These are phyloP conservation scores for Acanthochromis polyacanthus DNA, from an alignment of 2,113 vertebrate genomes.

Conservation along the genomic window DNA sequence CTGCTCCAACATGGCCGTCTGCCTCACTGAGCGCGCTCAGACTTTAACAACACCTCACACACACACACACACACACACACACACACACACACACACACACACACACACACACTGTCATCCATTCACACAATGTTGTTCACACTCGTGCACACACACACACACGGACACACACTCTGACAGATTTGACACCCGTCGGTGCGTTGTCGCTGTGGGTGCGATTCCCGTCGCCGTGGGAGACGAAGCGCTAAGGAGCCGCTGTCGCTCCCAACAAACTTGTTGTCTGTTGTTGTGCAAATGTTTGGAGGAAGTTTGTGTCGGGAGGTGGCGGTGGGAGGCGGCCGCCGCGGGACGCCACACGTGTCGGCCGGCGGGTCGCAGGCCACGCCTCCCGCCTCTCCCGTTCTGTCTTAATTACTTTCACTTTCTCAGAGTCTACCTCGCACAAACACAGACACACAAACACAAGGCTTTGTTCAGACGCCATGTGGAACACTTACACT, in stretches of 20 bases:
- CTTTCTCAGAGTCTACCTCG: conserved; percentile 18
- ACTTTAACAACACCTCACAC: conserved; percentile 4
- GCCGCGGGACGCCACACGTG: conserved; percentile 29
- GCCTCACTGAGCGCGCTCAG: conserved; percentile 17
- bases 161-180: conserved; percentile 53
- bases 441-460: conserved; percentile 37
- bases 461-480: not conserved
- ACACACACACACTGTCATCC: conserved; percentile 32
- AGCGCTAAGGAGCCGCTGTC: conserved; percentile 67
- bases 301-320: conserved; percentile 63
- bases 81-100: conserved; percentile 27
- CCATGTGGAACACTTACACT: not conserved
- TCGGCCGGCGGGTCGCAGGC: conserved; percentile 43
- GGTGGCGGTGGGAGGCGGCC: conserved; percentile 36
- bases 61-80: conserved; percentile 36
- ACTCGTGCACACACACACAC: conserved; percentile 25
- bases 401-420: conserved; percentile 52
- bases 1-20: conserved; percentile 9
- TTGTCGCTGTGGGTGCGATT: conserved; percentile 59
- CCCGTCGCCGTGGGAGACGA: conserved; percentile 60
- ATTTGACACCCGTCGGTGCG: conserved; percentile 67
- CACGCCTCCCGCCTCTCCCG: conserved; percentile 44
- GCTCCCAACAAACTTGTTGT: conserved; percentile 59
- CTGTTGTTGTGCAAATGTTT: conserved; percentile 75
- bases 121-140: conserved; percentile 42